Evolutionary conservation across 1,140 invertebrate genomes (phyloP), one percentile per base, ranked within the genome.

Genomic region (Wasmannia auropunctata): DNA sequence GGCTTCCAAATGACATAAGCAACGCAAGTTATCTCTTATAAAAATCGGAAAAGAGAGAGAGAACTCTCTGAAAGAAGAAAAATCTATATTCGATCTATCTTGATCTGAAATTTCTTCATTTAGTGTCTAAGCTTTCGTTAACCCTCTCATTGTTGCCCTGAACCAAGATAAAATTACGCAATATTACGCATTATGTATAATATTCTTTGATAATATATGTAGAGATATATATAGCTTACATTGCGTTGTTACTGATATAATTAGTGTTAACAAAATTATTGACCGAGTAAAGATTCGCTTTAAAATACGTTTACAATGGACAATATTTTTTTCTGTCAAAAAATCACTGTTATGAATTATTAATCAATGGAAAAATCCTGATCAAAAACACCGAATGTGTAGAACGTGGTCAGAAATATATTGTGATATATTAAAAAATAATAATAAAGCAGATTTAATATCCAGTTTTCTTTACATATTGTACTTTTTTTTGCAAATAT

Each of bases 1-100:
- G 14, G n/a, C 51, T 46, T 54, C 37, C 25, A 5, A 65, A 19
- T 86, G 74, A 87, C 51, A 90, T 87, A 89, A 90, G 67, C n/a
- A 1, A 4, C 0, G 40, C 16, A 25, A 51, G 31, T 34, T n/a
- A 3, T 62, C 8, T 58, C n/a, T 46, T 11, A 34, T 10, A 31
- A 14, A n/a, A 77, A 25, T 51, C 3, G 16, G 22, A 5, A 5
- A 19, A 28, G 5, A 1, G 3, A 51, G 16, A 70, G 43, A 49
- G 16, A 65, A 16, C 31, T 7, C 34, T 16, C 28, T 43, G 37
- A 63, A 10, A 43, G 25, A 56, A 22, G 4, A 31, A 63, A 43
- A 54, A n/a, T 14, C 2, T 19, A 34, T n/a, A 14, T 40, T 69
- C 28, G 25, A 58, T 72, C 14, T 11, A 34, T 22, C 14, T 67